Percentiles rank a stretch among this genome's conserved stretches.
These are phyloP conservation scores for Archaeoteleia sp. DNA, from an alignment of 2,888 invertebrate genomes.

Conservation along the genomic window DNA sequence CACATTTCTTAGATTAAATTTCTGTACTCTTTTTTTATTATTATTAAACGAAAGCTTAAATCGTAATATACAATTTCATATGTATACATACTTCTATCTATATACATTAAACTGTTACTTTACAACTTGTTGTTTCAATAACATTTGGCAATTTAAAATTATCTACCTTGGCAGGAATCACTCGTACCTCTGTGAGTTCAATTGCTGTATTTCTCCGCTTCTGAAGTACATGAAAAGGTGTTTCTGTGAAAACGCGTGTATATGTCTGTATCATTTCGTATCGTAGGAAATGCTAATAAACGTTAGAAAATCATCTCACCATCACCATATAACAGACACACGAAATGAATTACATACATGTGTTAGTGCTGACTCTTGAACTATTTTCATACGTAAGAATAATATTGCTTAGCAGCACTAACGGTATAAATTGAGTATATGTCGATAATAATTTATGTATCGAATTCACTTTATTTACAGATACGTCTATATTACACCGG, in stretches of 20 bases:
- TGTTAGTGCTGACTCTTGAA: conserved; percentile 7
- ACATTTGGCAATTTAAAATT: conserved; percentile 49
- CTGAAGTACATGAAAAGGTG: conserved; percentile 23
- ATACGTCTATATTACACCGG: conserved; percentile 47
- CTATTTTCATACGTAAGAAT: conserved; percentile 27
- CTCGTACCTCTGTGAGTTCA: conserved; percentile 37
- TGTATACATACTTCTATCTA: conserved; percentile 45
- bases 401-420: conserved; percentile 40
- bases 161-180: conserved; percentile 54
- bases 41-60: conserved; percentile 34
- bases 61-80: conserved; percentile 40
- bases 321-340: conserved; percentile 26
- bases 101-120: conserved; percentile 39
- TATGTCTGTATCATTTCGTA: conserved; percentile 10
- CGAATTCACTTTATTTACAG: conserved; percentile 32
- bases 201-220: conserved; percentile 13
- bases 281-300: conserved; percentile 31
- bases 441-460: conserved; percentile 33
- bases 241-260: conserved; percentile 10
- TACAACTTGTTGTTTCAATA: conserved; percentile 16
- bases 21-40: conserved; percentile 11
- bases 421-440: conserved; percentile 15
- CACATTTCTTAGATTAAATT: conserved; percentile 1
- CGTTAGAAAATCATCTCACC: conserved; percentile 24
- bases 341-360: conserved; percentile 30